A percentile compares a stretch with the other conserved stretches of the same genome.
Conservation (phyloP, 2,113 vertebrate species). For the Toxotes jaculatrix region DNA sequence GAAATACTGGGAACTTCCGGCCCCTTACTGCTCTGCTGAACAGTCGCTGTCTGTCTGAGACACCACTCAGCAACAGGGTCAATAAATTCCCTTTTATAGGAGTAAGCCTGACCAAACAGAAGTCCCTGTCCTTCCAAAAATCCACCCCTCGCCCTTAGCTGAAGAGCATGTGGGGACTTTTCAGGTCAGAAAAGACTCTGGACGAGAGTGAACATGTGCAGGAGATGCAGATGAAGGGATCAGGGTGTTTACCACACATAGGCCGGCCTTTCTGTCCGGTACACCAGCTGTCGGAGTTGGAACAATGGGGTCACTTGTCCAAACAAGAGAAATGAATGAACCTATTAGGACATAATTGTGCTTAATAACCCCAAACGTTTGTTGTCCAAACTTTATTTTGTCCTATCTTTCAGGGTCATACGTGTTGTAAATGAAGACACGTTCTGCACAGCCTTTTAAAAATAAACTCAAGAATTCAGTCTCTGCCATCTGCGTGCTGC, state of each 20-base stretch:
- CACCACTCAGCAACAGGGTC: constrained; percentile 49
- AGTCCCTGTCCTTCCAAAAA: constrained; percentile 49
- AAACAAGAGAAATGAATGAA: constrained; percentile 63
- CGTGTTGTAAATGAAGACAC: constrained; percentile 4
- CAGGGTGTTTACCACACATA: constrained; percentile 67
- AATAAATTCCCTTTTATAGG: constrained; percentile 66
- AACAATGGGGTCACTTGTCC: constrained; percentile 76
- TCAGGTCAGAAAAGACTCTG: constrained; percentile 61
- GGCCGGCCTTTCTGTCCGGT: constrained; percentile 60
- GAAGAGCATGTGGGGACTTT: constrained; percentile 53
- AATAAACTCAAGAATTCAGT: not conserved
- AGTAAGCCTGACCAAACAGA: constrained; percentile 62
- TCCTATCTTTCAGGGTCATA: constrained; percentile 1
- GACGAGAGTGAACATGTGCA: constrained; percentile 76
- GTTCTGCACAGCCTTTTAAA: constrained; percentile 1
- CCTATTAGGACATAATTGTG: constrained; percentile 46
- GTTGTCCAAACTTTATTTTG: constrained; percentile 25
- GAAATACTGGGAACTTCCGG: constrained; percentile 62
- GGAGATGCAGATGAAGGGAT: constrained; percentile 56
- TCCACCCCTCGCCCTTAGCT: constrained; percentile 37
- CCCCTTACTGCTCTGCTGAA: constrained; percentile 43
- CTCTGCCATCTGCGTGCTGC: constrained; percentile 3
- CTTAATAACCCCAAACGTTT: constrained; percentile 38
- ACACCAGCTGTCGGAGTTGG: constrained; percentile 75
- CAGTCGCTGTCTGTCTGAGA: constrained; percentile 58